phyloP scores from a whole-genome alignment of 2,888 invertebrate species.

The Celastrina argiolus region DNA sequence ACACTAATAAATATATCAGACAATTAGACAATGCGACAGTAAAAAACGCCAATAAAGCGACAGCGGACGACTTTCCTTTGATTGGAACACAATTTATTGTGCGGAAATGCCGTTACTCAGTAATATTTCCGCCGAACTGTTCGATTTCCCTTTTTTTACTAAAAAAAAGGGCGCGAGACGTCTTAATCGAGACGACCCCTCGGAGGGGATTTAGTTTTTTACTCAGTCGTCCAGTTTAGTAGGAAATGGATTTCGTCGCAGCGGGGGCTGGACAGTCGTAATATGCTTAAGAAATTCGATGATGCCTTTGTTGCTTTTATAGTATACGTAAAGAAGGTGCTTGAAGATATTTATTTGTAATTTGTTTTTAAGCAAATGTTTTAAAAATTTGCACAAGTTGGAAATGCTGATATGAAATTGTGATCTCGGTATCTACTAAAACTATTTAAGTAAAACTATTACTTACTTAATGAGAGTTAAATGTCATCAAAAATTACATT shows the following conservation, averaged over 20 bases:
- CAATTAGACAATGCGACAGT: slow-evolving; percentile 65
- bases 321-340: not conserved
- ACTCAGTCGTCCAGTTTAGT: slow-evolving; percentile 15
- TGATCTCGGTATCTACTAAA: too few species aligned
- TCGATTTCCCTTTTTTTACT: slow-evolving; percentile 77
- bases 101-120: slow-evolving; percentile 76
- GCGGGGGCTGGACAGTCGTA: slow-evolving; percentile 8
- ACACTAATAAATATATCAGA: slow-evolving; percentile 38
- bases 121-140: slow-evolving; percentile 76
- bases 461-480: too few species aligned
- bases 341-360: not conserved
- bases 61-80: slow-evolving; percentile 68
- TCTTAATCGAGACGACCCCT: slow-evolving; percentile 59
- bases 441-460: too few species aligned
- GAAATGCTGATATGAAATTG: too few species aligned
- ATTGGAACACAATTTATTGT: slow-evolving; percentile 77
- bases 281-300: not conserved
- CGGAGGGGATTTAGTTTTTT: slow-evolving; percentile 23
- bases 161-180: slow-evolving; percentile 73
- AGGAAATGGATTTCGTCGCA: slow-evolving; percentile 19
- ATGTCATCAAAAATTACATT: too few species aligned
- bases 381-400: too few species aligned
- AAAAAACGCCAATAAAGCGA: slow-evolving; percentile 73
- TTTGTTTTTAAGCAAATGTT: too few species aligned
- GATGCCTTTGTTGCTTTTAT: not conserved